A percentile compares a stretch with the other conserved stretches of the same genome.
These are phyloP conservation scores for Ammodytes dubius DNA, from an alignment of 2,113 vertebrate species.

Conservation along the genomic window DNA sequence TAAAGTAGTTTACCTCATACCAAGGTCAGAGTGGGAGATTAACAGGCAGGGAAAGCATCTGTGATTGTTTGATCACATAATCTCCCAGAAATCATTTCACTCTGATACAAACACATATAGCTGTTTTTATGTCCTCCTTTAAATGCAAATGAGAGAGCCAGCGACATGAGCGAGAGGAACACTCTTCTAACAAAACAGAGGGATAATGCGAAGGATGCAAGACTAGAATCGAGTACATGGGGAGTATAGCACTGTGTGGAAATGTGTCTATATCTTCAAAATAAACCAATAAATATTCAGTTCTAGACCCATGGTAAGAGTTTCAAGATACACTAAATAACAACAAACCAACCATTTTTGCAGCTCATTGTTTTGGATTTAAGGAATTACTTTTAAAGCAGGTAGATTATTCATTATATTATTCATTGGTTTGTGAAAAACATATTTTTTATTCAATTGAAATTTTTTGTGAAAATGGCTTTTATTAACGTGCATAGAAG, in stretches of 20 bases:
- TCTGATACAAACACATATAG: neutral
- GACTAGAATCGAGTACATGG: neutral
- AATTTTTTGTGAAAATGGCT: too few species aligned
- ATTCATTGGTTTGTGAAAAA: too few species aligned
- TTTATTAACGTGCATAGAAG: too few species aligned
- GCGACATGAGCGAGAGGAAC: neutral
- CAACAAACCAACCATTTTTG: too few species aligned
- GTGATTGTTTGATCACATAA: neutral
- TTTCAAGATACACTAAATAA: neutral
- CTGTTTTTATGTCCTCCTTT: neutral
- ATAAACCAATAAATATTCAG: neutral
- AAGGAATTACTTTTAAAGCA: too few species aligned
- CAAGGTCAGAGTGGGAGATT: constrained; percentile 8
- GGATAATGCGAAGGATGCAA: neutral
- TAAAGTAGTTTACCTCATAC: constrained; percentile 16
- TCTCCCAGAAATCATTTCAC: neutral
- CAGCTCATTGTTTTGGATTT: too few species aligned
- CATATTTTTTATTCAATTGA: too few species aligned
- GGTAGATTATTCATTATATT: too few species aligned
- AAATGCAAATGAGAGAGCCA: constrained; percentile 16
- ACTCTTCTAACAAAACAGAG: neutral
- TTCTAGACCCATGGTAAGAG: neutral
- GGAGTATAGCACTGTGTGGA: neutral
- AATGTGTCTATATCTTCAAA: neutral
- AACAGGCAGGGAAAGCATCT: constrained; percentile 22